Evolutionary conservation across 2,888 invertebrate genomes (phyloP).

Genomic region (Colletes collaris): DNA sequence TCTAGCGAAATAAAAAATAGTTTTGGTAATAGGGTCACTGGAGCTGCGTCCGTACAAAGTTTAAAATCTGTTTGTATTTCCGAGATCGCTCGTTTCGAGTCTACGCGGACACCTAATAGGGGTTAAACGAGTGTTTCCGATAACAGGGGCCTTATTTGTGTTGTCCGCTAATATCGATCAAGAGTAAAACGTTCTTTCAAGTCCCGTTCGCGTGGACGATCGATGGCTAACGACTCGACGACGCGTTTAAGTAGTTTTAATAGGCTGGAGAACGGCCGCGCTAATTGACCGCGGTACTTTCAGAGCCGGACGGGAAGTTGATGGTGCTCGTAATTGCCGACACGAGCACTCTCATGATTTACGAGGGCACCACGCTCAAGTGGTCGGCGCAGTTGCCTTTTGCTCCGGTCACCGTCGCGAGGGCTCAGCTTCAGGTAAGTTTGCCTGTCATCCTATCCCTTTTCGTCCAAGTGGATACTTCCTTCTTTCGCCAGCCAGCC

Average conservation of each 20-base stretch:
- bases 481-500: neutral
- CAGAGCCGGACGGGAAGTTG: constrained; percentile 89
- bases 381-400: constrained; percentile 95
- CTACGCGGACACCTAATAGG: too few species aligned
- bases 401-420: constrained; percentile 89
- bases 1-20: too few species aligned
- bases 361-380: constrained; percentile 91
- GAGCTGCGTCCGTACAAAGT: too few species aligned
- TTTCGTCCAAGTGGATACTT: neutral
- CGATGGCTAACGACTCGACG: neutral
- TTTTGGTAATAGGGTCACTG: too few species aligned
- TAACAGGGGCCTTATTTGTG: too few species aligned
- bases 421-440: constrained; percentile 88
- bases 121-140: too few species aligned
- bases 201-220: neutral
- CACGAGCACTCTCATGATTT: constrained; percentile 92
- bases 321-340: constrained; percentile 91
- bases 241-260: constrained; percentile 39
- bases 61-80: too few species aligned
- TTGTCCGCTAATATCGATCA: too few species aligned
- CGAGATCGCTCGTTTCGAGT: too few species aligned
- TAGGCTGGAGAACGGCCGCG: constrained; percentile 25
- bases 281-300: constrained; percentile 67
- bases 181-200: too few species aligned
- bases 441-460: neutral